phyloP scores from a whole-genome alignment of 1,140 invertebrate species.

The Melitaea cinxia region DNA sequence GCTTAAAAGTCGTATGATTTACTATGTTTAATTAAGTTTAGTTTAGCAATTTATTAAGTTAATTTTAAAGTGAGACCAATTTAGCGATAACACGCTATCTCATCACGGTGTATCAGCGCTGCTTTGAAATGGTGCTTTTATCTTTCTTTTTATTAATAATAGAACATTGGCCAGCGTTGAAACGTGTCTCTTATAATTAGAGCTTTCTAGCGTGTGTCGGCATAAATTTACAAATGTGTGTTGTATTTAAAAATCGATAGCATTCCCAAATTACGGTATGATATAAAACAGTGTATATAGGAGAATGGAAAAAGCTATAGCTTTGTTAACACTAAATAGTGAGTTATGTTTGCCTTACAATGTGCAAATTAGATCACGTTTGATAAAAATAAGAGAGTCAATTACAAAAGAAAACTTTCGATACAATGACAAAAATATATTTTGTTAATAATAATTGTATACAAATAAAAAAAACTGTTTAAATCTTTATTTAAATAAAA shows the following conservation, averaged over 20 bases:
- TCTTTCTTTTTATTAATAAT: constrained; percentile 29
- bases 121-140: constrained; percentile 36
- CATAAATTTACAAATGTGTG: constrained; percentile 6
- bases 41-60: constrained; percentile 22
- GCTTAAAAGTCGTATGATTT: constrained; percentile 12
- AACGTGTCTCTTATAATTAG: constrained; percentile 3
- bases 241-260: constrained; percentile 45
- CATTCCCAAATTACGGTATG: constrained; percentile 53
- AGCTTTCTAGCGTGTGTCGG: constrained; percentile 12
- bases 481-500: too few species aligned
- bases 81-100: constrained; percentile 16
- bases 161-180: constrained; percentile 18
- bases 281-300: too few species aligned
- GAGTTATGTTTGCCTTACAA: background rate
- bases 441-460: too few species aligned
- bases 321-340: background rate
- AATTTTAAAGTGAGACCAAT: constrained; percentile 29
- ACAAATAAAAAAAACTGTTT: too few species aligned
- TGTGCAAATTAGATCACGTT: background rate
- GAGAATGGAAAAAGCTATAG: constrained; percentile 21
- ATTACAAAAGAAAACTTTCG: too few species aligned
- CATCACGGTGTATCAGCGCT: constrained; percentile 15
- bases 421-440: too few species aligned
- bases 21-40: constrained; percentile 29
- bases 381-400: background rate